Evolutionary conservation across 2,888 invertebrate species (phyloP).

Genomic region (Odontothrips loti): DNA sequence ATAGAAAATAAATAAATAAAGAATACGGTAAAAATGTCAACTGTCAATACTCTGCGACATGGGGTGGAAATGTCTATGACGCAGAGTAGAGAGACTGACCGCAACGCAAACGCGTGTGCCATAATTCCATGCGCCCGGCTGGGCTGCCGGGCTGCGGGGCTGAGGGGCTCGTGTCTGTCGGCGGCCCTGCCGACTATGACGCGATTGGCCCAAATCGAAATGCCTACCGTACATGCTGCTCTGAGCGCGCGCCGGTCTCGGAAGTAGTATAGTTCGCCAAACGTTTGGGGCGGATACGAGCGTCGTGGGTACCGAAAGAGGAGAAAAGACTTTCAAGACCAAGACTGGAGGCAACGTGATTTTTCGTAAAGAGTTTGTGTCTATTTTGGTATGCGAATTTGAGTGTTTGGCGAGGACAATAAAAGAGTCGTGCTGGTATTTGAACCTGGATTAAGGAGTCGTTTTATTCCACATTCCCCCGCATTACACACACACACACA

Average conservation of each 20-base stretch:
- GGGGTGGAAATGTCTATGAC: too few relatives aligned
- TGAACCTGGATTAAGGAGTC: too few relatives aligned
- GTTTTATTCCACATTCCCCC: too few relatives aligned
- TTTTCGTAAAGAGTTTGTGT: not conserved
- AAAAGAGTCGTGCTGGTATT: too few relatives aligned
- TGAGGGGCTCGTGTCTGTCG: not conserved
- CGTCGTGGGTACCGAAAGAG: not conserved
- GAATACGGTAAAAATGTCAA: too few relatives aligned
- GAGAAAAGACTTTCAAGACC: not conserved
- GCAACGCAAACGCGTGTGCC: too few relatives aligned
- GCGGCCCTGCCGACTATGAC: not conserved
- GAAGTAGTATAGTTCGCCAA: not conserved
- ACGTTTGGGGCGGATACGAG: not conserved
- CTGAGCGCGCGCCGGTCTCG: not conserved
- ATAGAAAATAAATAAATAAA: too few relatives aligned
- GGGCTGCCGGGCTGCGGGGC: too few relatives aligned
- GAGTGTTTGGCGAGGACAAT: not conserved
- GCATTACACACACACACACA: too few relatives aligned
- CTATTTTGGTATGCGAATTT: not conserved
- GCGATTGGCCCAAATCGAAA: not conserved
- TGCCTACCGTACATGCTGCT: not conserved
- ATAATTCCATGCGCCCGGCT: too few relatives aligned
- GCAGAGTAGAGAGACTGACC: too few relatives aligned
- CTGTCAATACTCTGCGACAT: too few relatives aligned
- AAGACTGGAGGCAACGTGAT: not conserved